A percentile compares a stretch with the other conserved stretches of the same genome.
Conservation (phyloP, 2,888 invertebrate species). For the Agrotis exclamationis region DNA sequence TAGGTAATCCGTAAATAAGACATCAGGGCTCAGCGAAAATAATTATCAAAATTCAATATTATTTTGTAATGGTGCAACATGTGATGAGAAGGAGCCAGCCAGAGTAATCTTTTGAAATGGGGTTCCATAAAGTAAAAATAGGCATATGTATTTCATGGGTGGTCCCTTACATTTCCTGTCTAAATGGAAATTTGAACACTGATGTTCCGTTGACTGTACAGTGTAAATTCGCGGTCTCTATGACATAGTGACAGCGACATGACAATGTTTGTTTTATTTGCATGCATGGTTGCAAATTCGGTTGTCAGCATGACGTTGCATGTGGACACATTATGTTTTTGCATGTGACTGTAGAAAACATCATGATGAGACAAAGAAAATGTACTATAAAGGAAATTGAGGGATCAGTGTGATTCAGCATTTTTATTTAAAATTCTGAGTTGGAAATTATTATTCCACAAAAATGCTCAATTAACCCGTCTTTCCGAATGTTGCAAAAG, state of each 20-base stretch:
- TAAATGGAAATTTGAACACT: neutral
- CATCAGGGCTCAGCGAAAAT: too few relatives aligned
- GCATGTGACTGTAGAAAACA: neutral
- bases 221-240: neutral
- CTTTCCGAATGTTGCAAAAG: neutral
- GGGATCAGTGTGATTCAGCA: neutral
- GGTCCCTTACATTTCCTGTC: neutral
- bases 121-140: too few relatives aligned
- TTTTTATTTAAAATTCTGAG: neutral
- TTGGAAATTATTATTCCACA: neutral
- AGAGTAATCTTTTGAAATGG: too few relatives aligned
- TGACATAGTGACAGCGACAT: neutral
- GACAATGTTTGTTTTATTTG: conserved; percentile 42
- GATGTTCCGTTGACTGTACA: neutral
- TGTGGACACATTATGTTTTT: conserved; percentile 7
- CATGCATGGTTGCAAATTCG: conserved; percentile 10
- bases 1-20: too few relatives aligned
- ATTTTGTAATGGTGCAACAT: neutral
- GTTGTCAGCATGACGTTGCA: conserved; percentile 12
- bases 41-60: too few relatives aligned
- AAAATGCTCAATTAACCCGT: neutral
- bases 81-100: neutral
- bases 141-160: too few relatives aligned
- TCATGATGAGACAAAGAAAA: neutral
- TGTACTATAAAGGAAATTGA: neutral